These are phyloP conservation scores for Acanthornis magna DNA, from an alignment of 2,797 vertebrate species.

Conservation along the genomic window DNA sequence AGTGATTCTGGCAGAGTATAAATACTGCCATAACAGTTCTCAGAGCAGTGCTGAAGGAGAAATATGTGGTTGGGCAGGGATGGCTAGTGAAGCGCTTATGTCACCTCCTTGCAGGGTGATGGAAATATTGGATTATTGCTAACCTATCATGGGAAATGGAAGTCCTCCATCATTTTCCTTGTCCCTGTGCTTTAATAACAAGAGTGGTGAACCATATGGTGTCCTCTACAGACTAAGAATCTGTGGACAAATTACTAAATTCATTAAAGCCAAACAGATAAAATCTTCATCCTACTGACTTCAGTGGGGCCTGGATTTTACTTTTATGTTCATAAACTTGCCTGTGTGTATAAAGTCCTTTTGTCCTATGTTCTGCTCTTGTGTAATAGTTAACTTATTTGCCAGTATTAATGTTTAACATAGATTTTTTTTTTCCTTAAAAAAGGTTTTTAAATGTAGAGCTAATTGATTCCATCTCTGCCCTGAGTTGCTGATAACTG, in stretches of 20 bases:
- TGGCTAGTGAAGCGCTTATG: constrained; percentile 24
- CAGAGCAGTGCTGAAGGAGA: constrained; percentile 10
- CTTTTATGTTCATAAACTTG: neutral
- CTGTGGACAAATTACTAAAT: neutral
- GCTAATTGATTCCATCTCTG: neutral
- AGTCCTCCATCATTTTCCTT: neutral
- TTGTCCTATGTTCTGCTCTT: neutral
- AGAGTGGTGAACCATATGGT: neutral
- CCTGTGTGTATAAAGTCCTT: neutral
- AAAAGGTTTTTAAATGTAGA: neutral
- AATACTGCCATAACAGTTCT: neutral
- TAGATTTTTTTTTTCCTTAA: neutral
- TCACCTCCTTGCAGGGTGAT: neutral
- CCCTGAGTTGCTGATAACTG: neutral
- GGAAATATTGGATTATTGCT: constrained; percentile 46
- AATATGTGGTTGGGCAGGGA: constrained; percentile 36
- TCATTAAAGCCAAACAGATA: neutral
- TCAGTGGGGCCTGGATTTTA: neutral
- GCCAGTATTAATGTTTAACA: constrained; percentile 44
- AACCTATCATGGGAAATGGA: constrained; percentile 33
- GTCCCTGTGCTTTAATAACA: neutral
- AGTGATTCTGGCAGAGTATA: constrained; percentile 28
- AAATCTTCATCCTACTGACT: neutral
- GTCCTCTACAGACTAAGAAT: neutral
- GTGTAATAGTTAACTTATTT: constrained; percentile 3